Percentiles rank a stretch among this genome's conserved stretches.
Evolutionary conservation across 2,888 invertebrate genomes (phyloP).

Genomic region (Colletes collaris): DNA sequence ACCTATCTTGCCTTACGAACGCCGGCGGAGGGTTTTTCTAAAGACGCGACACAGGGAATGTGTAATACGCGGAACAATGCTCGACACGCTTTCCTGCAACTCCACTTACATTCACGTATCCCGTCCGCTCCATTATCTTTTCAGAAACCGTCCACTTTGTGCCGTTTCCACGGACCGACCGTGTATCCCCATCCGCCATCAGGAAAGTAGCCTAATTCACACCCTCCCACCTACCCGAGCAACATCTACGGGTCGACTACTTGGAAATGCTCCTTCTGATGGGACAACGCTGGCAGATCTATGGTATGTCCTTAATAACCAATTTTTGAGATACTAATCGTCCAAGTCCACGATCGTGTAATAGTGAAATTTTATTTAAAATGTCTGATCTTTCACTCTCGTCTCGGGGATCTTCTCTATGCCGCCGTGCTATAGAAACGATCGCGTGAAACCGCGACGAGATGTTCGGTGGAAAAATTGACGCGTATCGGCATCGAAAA

Average conservation of each 20-base stretch:
- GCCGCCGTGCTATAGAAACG: neutral
- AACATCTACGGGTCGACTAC: no score
- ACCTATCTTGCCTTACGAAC: slow-evolving; percentile 48
- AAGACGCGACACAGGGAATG: slow-evolving; percentile 71
- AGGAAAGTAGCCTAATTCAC: slow-evolving; percentile 34
- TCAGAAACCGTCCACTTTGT: slow-evolving; percentile 70
- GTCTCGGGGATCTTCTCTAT: no score
- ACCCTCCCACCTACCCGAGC: neutral
- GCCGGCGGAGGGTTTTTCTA: slow-evolving; percentile 59
- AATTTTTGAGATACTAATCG: no score
- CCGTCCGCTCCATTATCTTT: slow-evolving; percentile 68
- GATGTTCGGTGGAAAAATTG: neutral
- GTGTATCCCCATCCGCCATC: slow-evolving; percentile 17
- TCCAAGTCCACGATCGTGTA: no score
- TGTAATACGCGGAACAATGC: slow-evolving; percentile 70
- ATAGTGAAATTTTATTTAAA: no score
- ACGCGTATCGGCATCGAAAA: slow-evolving; percentile 4
- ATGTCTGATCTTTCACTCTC: no score
- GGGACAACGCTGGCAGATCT: no score
- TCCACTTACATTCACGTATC: slow-evolving; percentile 69
- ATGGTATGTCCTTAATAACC: no score
- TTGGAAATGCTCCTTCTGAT: no score
- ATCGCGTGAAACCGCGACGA: slow-evolving; percentile 28
- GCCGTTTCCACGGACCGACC: slow-evolving; percentile 49
- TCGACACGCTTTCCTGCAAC: slow-evolving; percentile 71